Evolutionary conservation across 2,888 invertebrate genomes (phyloP), one percentile per base, ranked within the genome.

Genomic region (Hirtodrosophila cameraria): DNA sequence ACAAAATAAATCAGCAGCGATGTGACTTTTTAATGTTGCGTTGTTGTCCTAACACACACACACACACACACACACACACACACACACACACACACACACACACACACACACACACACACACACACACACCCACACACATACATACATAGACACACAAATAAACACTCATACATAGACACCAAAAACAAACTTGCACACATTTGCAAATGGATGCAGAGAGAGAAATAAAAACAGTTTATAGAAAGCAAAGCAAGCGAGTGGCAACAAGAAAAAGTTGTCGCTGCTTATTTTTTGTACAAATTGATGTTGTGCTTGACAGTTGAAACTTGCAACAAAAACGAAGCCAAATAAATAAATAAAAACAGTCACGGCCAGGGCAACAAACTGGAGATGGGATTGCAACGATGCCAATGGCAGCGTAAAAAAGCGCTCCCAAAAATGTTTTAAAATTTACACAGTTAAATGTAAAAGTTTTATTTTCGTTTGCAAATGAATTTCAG

Each of bases 261-360:
- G 54, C 54, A 75, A 48, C 50, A 63, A 73, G 74, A 83, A 74
- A 82, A 86, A 80, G 73, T 86, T 83, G 48, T 57, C 52, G 62
- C 60, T 83, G 84, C 69, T 86, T 85, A 81, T 84, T 87, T 85
- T 78, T 81, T 81, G 63, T 74, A 77, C 82, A 87, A 87, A 87
- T 87, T 85, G 88, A 87, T 85, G 84, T 87, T 88, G 88, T 87
- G 82, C 82, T 87, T 86, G 84, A 74, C 80, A 78, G 78, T 76
- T 73, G 61, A 71, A 78, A 78, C 77, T 74, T 68, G 60, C 67
- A 68, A 78, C 77, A 73, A 68, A 72, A 73, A 60, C 63, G 49
- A 76, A 38, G 43, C 36, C 63, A 66, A 78, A 86, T 71, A 81
- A 86, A 84, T 64, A 81, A 86, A 70, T 61, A 72, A 74, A 74